These are phyloP conservation scores for Tetragnatha versicolor DNA, from an alignment of 1,140 invertebrate species.

Conservation along the genomic window DNA sequence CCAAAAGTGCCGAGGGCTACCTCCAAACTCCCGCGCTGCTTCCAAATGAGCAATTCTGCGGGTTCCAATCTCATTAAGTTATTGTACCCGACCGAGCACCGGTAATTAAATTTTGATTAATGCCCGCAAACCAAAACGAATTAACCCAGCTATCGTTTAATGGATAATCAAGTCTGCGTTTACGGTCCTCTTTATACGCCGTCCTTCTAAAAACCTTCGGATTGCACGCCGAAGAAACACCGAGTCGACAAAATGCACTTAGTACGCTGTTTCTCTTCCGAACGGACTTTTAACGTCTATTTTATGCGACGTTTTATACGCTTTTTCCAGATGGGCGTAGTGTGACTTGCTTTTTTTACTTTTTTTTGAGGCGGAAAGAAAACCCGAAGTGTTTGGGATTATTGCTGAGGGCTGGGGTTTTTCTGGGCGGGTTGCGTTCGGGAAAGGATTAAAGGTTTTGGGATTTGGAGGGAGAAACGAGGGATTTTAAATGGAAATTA, in stretches of 20 bases:
- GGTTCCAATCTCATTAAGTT: slow-evolving; percentile 23
- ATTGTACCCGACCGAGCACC: slow-evolving; percentile 20
- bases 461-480: too few species aligned
- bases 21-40: too few species aligned
- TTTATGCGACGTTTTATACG: slow-evolving; percentile 3
- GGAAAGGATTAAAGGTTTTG: too few species aligned
- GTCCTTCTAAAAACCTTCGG: neutral
- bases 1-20: too few species aligned
- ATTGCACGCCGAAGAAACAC: too few species aligned
- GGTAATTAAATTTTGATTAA: slow-evolving; percentile 43
- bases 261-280: neutral
- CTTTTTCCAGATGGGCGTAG: neutral
- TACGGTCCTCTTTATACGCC: neutral
- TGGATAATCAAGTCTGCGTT: slow-evolving; percentile 24
- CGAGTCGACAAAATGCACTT: neutral
- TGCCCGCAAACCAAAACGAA: slow-evolving; percentile 25
- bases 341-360: too few species aligned
- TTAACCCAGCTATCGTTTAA: slow-evolving; percentile 12
- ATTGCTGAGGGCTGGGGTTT: neutral
- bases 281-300: neutral
- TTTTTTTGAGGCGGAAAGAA: too few species aligned
- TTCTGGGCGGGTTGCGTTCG: neutral
- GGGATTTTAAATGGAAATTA: too few species aligned
- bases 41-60: neutral
- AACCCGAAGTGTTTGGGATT: too few species aligned